Evolutionary conservation across 2,113 vertebrate genomes (phyloP), one percentile per base, ranked within the genome.

Genomic region (Mionectes macconnelli): DNA sequence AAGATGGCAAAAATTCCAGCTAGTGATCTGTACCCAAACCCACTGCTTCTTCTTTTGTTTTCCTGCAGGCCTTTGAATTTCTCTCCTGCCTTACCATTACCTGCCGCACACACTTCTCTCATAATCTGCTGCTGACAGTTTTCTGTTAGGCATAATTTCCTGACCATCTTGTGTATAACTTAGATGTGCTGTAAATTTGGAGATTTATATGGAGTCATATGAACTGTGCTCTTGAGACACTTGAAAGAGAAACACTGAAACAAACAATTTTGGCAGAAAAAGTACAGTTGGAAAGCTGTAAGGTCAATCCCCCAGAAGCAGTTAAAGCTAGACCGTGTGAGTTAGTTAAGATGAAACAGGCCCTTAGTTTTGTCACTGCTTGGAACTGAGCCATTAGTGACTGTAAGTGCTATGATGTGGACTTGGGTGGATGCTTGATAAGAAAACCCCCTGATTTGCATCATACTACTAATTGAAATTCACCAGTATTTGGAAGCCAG

Each of bases 91-190:
- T 91, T 90, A 91, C 82, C 17, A 2, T 79, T 94, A 90, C 86
- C 96, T 93, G 62, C 89, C 53, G 31, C 3, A 0, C 73, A 94
- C 86, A 93, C 69, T 94, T 93, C 49, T 84, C 89, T 81, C 53
- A 73, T 94, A 93, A 96, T 95, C 80, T 87, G 50, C 83, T 75
- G 88, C 83, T 97, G 94, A 96, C 93, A 96, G 88, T 92, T 95
- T 90, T 86, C 93, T 86, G 64, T 93, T 94, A 93, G 75, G 76
- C 44, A 92, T 84, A 35, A 93, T 96, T 96, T 96, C 92, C 96
- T 92, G 93, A 93, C 79, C 92, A 95, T 96, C 93, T 90, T 96
- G 85, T 93, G 74, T 94, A 57, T 93, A 93, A 79, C 88, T 75
- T 90, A 84, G 90, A 94, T 68, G 45, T 78, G 82, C 68, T 89